These are phyloP conservation scores for Tethya wilhelma DNA, from an alignment of 37 sponge, comb jelly and placozoan genomes.

Conservation along the genomic window DNA sequence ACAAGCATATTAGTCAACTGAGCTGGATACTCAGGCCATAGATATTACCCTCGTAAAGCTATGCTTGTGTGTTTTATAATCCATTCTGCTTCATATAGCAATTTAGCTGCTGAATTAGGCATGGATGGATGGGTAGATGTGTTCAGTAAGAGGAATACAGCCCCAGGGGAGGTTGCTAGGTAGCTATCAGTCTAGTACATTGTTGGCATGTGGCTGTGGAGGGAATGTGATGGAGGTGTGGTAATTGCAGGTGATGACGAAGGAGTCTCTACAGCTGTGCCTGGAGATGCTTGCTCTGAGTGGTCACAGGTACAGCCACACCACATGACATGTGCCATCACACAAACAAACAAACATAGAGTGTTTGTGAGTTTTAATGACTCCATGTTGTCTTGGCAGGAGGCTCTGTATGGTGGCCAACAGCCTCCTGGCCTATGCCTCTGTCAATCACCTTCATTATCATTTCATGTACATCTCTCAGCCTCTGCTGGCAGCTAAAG, in stretches of 20 bases:
- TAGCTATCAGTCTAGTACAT: too few relatives aligned
- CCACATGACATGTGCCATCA: neutral
- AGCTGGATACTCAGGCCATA: too few relatives aligned
- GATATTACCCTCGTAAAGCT: neutral
- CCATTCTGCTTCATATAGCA: too few relatives aligned
- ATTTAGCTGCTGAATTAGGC: too few relatives aligned
- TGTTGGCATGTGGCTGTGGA: too few relatives aligned
- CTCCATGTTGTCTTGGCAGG: slow-evolving; percentile 14
- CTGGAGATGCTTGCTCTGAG: slow-evolving; percentile 62
- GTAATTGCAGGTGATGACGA: slow-evolving; percentile 42
- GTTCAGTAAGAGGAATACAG: too few relatives aligned
- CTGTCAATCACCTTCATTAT: slow-evolving; percentile 89
- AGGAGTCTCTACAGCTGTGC: slow-evolving; percentile 48
- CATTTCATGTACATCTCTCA: slow-evolving; percentile 62
- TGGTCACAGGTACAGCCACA: slow-evolving; percentile 29
- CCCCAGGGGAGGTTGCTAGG: too few relatives aligned
- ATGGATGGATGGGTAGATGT: too few relatives aligned
- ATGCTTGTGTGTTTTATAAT: neutral
- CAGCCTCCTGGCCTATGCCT: slow-evolving; percentile 82
- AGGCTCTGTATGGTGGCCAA: slow-evolving; percentile 73
- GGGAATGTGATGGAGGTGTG: too few relatives aligned
- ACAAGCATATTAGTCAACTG: neutral
- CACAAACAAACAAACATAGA: neutral
- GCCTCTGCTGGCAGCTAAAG: slow-evolving; percentile 32
- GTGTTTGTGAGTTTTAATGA: neutral